phyloP scores from a whole-genome alignment of 2,888 invertebrate species.

The Cylloceria caligata region DNA sequence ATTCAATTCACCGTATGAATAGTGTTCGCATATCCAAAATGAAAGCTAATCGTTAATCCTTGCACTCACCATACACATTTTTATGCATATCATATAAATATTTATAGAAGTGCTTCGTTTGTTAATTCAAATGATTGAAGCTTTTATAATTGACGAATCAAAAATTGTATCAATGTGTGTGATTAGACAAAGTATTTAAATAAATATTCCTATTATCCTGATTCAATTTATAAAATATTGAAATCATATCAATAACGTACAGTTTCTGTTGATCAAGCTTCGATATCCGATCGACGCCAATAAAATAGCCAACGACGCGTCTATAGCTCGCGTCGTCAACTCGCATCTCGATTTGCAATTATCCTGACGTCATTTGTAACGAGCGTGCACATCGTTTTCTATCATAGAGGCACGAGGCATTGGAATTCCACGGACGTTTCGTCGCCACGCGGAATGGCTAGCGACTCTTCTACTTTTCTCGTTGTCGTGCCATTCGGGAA shows the following conservation, averaged over 20 bases:
- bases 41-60: background rate
- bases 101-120: too few species aligned
- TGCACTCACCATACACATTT: background rate
- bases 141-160: too few species aligned
- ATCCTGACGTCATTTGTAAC: constrained; percentile 62
- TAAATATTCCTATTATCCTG: background rate
- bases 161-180: background rate
- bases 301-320: constrained; percentile 60
- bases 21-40: too few species aligned
- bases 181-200: background rate
- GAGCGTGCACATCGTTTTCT: constrained; percentile 23
- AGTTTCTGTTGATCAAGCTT: background rate
- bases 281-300: constrained; percentile 50
- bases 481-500: constrained; percentile 39
- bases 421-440: constrained; percentile 3
- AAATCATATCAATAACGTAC: background rate
- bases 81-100: background rate
- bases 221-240: background rate
- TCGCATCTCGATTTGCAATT: constrained; percentile 60
- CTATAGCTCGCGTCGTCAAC: constrained; percentile 18
- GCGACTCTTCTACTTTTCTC: constrained; percentile 9
- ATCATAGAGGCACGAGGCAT: constrained; percentile 10
- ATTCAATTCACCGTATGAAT: constrained; percentile 20
- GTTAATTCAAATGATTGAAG: too few species aligned
- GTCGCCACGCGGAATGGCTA: background rate